These are phyloP conservation scores for Drosophila setifemur DNA, from an alignment of 1,140 invertebrate genomes.

Conservation along the genomic window DNA sequence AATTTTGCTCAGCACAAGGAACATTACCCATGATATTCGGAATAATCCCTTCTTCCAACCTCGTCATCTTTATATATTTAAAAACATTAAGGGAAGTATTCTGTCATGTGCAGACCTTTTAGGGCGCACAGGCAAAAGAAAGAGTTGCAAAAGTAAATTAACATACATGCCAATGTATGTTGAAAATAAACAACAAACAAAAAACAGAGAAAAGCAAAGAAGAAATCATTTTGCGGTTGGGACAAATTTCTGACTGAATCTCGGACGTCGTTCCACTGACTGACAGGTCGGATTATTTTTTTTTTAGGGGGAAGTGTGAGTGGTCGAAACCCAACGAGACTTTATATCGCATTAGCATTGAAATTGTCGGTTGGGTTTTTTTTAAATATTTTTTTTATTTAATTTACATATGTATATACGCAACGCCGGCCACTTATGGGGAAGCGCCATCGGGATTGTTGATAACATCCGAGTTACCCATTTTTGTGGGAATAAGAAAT, in stretches of 20 bases:
- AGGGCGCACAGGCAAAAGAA: conserved; percentile 5
- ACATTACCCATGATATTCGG: conserved; percentile 5
- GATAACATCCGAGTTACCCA: background rate
- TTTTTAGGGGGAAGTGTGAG: background rate
- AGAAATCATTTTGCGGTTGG: conserved; percentile 23
- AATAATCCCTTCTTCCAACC: background rate
- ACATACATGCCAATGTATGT: conserved; percentile 12
- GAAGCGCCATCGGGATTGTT: background rate
- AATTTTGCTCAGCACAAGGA: conserved; percentile 5
- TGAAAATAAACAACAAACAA: background rate
- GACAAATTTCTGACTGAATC: conserved; percentile 10
- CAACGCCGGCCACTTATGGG: too few species aligned
- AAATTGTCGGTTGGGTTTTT: conserved; percentile 21
- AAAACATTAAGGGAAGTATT: conserved; percentile 2
- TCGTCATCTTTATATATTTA: background rate
- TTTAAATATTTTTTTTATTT: background rate
- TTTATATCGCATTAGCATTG: conserved; percentile 13
- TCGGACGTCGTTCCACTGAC: conserved; percentile 5
- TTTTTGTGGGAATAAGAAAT: background rate
- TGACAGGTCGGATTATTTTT: conserved; percentile 1
- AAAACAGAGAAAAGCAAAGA: background rate
- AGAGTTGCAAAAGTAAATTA: conserved; percentile 33
- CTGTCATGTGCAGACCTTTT: conserved; percentile 24
- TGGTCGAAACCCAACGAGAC: conserved; percentile 4
- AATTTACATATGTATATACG: background rate